These are phyloP conservation scores for Hoplodrina ambigua DNA, from an alignment of 2,888 invertebrate species.

Conservation along the genomic window DNA sequence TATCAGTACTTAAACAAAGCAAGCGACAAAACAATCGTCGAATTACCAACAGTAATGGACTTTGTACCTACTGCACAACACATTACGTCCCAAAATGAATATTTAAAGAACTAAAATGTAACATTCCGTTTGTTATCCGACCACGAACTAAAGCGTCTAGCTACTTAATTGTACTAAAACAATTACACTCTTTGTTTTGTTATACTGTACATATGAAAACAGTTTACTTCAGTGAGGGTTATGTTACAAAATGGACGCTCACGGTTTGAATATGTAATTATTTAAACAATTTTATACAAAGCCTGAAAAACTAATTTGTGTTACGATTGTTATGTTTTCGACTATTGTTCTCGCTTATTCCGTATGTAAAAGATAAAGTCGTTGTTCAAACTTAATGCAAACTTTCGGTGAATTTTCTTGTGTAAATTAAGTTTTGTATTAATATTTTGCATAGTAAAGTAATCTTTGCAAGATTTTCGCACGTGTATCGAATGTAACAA, in stretches of 20 bases:
- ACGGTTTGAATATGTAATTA: conserved; percentile 40
- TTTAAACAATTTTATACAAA: conserved; percentile 60
- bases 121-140: conserved; percentile 35
- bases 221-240: conserved; percentile 59
- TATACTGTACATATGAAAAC: conserved; percentile 66
- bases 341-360: conserved; percentile 48
- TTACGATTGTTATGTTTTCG: conserved; percentile 44
- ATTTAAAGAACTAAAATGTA: conserved; percentile 47
- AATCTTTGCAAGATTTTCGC: conserved; percentile 5
- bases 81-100: conserved; percentile 36
- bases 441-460: not conserved
- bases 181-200: conserved; percentile 64
- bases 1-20: conserved; percentile 23
- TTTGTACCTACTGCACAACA: conserved; percentile 6
- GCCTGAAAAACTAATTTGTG: conserved; percentile 60
- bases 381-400: conserved; percentile 31
- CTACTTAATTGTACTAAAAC: conserved; percentile 60
- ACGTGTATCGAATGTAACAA: too few relatives aligned
- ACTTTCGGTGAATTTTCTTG: conserved; percentile 5
- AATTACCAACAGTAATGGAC: conserved; percentile 28
- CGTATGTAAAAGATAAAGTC: conserved; percentile 47
- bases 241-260: conserved; percentile 53
- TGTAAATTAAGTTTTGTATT: conserved; percentile 16
- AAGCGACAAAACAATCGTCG: conserved; percentile 6
- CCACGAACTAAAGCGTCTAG: conserved; percentile 53